These are phyloP conservation scores for Sterna hirundo DNA, from an alignment of 2,113 vertebrate genomes.

Conservation along the genomic window DNA sequence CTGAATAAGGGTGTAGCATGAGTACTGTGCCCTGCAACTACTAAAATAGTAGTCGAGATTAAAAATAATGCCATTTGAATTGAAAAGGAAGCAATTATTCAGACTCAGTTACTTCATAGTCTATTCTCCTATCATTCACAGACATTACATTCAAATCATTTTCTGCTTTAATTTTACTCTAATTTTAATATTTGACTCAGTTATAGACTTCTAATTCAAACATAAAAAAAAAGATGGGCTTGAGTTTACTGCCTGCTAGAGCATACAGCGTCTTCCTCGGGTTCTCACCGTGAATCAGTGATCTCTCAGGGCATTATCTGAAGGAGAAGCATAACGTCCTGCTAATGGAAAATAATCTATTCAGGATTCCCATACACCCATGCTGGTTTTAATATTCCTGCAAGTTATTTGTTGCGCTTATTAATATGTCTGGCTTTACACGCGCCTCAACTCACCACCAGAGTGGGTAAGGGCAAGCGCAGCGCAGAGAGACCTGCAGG, in stretches of 20 bases:
- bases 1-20: not conserved
- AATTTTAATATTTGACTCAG: not conserved
- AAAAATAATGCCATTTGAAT: not conserved
- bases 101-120: not conserved
- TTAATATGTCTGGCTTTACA: not conserved
- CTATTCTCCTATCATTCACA: not conserved
- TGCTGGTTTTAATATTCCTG: not conserved
- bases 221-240: not conserved
- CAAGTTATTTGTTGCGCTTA: not conserved
- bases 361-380: not conserved
- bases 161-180: not conserved
- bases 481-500: not conserved
- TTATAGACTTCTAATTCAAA: not conserved
- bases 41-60: not conserved
- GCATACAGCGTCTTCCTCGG: accelerated
- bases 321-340: not conserved
- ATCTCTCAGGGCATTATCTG: not conserved
- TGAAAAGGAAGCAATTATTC: not conserved
- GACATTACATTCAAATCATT: not conserved
- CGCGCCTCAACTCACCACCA: not conserved
- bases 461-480: not conserved
- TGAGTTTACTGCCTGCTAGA: not conserved
- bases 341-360: not conserved
- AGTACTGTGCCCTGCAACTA: not conserved
- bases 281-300: not conserved